These are phyloP conservation scores for Sinocyclocheilus rhinocerous DNA, from an alignment of 2,113 vertebrate species.

Conservation along the genomic window DNA sequence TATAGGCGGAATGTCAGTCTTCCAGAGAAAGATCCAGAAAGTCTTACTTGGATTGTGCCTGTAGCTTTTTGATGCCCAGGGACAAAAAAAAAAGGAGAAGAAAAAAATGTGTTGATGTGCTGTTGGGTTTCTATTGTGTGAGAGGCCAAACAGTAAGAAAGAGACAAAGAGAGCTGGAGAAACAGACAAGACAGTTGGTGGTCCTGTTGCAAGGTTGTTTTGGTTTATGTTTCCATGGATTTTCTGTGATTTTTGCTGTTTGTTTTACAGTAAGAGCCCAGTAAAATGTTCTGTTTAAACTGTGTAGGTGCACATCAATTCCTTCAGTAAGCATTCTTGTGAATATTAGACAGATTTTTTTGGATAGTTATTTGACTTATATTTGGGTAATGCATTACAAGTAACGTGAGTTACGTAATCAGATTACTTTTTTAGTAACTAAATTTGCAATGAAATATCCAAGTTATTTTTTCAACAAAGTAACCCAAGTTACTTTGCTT, in stretches of 20 bases:
- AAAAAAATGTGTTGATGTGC: neutral
- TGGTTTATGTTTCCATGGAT: slow-evolving; percentile 2
- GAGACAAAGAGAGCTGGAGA: neutral
- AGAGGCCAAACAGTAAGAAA: neutral
- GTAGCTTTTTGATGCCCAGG: slow-evolving; percentile 36
- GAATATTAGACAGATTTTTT: neutral
- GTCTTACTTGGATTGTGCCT: slow-evolving; percentile 45
- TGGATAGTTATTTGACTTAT: neutral
- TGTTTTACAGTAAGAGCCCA: slow-evolving; percentile 4
- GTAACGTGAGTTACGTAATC: too few species aligned
- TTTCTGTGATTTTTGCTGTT: neutral
- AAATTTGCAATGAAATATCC: too few species aligned
- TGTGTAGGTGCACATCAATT: neutral
- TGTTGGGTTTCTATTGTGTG: slow-evolving; percentile 10
- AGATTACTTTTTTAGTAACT: too few species aligned
- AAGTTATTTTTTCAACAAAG: too few species aligned
- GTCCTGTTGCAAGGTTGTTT: slow-evolving; percentile 2
- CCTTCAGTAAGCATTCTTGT: neutral
- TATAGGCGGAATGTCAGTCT: slow-evolving; percentile 38
- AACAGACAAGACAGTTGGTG: slow-evolving; percentile 1
- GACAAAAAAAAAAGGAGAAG: neutral
- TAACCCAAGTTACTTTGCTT: too few species aligned
- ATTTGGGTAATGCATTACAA: too few species aligned
- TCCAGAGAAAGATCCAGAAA: slow-evolving; percentile 45
- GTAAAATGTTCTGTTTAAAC: neutral